phyloP scores from a whole-genome alignment of 2,888 invertebrate genomes.

The Oligia fasciuncula region DNA sequence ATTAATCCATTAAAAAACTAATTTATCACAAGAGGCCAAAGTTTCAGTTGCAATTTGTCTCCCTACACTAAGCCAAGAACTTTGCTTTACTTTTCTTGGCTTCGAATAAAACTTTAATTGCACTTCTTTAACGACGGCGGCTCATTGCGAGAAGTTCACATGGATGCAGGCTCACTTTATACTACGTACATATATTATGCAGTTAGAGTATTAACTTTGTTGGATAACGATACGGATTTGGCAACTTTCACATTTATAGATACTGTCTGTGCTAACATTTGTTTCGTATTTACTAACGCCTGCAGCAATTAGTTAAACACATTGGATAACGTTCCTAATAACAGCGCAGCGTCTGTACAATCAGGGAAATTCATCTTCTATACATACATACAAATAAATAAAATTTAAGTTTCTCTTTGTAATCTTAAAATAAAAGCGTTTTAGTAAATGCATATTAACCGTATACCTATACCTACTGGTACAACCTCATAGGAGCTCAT shows the following conservation, averaged over 20 bases:
- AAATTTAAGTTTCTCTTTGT: too few relatives aligned
- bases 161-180: slow-evolving; percentile 25
- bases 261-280: slow-evolving; percentile 8
- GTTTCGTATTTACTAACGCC: background rate
- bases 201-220: slow-evolving; percentile 31
- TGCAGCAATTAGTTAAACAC: background rate
- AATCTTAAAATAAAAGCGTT: too few relatives aligned
- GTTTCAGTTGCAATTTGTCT: slow-evolving; percentile 59
- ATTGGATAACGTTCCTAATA: background rate
- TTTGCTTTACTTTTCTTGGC: slow-evolving; percentile 29
- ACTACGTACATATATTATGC: slow-evolving; percentile 37
- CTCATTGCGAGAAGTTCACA: slow-evolving; percentile 50
- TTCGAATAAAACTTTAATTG: slow-evolving; percentile 64
- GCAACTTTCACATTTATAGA: slow-evolving; percentile 15
- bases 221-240: slow-evolving; percentile 9
- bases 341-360: background rate
- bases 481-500: too few relatives aligned
- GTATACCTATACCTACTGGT: too few relatives aligned
- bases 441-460: too few relatives aligned
- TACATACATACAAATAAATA: too few relatives aligned
- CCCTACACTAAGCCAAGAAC: slow-evolving; percentile 33
- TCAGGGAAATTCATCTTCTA: background rate
- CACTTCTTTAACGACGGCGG: slow-evolving; percentile 50
- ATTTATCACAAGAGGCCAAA: slow-evolving; percentile 37
- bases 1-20: slow-evolving; percentile 15